phyloP scores from a whole-genome alignment of 2,888 invertebrate genomes.

The Drosophila austrosaltans region DNA sequence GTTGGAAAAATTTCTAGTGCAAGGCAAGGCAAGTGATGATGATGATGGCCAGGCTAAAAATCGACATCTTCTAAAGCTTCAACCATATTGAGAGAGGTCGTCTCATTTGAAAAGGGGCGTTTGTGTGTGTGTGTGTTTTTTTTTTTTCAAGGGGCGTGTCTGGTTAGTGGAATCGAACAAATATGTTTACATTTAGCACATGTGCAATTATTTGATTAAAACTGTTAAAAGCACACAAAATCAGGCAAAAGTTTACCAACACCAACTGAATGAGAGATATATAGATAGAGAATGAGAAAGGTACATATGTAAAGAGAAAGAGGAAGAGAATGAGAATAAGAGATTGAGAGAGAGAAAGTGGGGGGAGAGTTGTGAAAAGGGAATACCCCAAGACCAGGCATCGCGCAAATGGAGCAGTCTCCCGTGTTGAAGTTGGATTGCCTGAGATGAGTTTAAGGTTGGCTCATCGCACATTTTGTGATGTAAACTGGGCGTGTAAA shows the following conservation, averaged over 20 bases:
- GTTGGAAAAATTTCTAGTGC: too few relatives aligned
- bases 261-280: conserved; percentile 42
- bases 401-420: conserved; percentile 70
- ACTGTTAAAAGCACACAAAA: conserved; percentile 82
- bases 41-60: conserved; percentile 2
- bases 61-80: background rate
- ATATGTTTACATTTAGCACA: conserved; percentile 83
- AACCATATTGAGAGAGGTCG: conserved; percentile 22
- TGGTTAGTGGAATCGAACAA: conserved; percentile 82
- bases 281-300: conserved; percentile 17
- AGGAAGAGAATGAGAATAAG: background rate
- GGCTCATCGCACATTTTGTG: conserved; percentile 66
- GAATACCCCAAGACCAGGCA: conserved; percentile 19
- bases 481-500: conserved; percentile 77
- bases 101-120: background rate
- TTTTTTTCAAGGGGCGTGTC: conserved; percentile 53
- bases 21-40: too few relatives aligned
- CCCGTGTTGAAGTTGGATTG: conserved; percentile 9
- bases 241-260: conserved; percentile 78
- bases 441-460: conserved; percentile 32
- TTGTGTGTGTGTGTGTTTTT: conserved; percentile 32
- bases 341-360: background rate
- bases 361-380: background rate
- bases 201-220: conserved; percentile 83
- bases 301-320: background rate